These are phyloP conservation scores for Drosophila bocki DNA, from an alignment of 1,140 invertebrate species.

Conservation along the genomic window DNA sequence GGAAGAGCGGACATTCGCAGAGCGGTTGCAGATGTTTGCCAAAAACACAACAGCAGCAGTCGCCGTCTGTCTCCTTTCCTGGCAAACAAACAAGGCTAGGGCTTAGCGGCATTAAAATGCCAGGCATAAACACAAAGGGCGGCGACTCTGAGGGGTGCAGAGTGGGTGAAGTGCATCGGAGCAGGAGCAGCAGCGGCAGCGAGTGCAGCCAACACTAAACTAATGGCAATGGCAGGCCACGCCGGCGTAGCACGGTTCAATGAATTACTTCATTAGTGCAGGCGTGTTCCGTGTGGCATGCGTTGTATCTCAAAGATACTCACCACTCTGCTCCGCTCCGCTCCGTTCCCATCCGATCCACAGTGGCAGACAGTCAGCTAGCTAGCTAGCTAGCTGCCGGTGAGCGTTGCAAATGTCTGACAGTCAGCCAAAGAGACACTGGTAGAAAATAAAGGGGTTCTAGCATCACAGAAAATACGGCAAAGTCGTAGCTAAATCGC, in stretches of 20 bases:
- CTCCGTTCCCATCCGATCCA: conserved; percentile 26
- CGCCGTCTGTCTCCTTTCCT: conserved; percentile 5
- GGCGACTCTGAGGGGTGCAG: conserved; percentile 7
- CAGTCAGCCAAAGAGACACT: conserved; percentile 17
- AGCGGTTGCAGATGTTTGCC: conserved; percentile 56
- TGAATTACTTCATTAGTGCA: conserved; percentile 84
- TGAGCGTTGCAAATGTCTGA: conserved; percentile 35
- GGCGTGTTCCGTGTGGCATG: conserved; percentile 76
- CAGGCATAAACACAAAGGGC: conserved; percentile 28
- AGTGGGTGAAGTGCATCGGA: conserved; percentile 30
- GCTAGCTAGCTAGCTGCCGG: conserved; percentile 4
- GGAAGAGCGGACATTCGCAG: conserved; percentile 42
- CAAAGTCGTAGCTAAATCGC: neutral
- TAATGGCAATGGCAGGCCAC: conserved; percentile 65
- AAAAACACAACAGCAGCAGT: conserved; percentile 26
- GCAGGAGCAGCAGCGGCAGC: conserved; percentile 9
- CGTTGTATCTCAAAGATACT: conserved; percentile 70
- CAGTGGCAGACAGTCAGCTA: conserved; percentile 26
- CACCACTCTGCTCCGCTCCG: conserved; percentile 38
- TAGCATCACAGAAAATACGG: too few relatives aligned
- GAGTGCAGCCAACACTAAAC: conserved; percentile 64
- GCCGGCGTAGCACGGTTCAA: conserved; percentile 78
- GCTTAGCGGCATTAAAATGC: conserved; percentile 29
- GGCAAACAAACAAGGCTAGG: conserved; percentile 12
- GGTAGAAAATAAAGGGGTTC: neutral